Evolutionary conservation across 2,888 invertebrate genomes (phyloP).

Genomic region (Synanthedon myopaeformis): DNA sequence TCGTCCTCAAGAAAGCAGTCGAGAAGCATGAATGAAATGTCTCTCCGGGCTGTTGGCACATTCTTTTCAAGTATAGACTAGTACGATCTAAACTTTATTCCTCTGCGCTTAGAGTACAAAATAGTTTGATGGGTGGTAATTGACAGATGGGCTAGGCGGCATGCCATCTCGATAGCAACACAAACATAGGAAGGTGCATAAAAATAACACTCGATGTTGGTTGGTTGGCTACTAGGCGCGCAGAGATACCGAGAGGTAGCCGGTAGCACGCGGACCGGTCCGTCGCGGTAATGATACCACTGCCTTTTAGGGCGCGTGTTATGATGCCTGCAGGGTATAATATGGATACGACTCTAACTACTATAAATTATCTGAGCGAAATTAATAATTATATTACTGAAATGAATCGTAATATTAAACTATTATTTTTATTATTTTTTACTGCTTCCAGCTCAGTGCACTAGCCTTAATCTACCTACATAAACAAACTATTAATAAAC

Average conservation of each 20-base stretch:
- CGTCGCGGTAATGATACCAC: conserved; percentile 60
- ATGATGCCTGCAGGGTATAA: conserved; percentile 40
- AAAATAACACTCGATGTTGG: conserved; percentile 44
- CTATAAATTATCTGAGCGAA: background rate
- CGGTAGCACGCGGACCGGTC: conserved; percentile 29
- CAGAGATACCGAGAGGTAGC: conserved; percentile 42
- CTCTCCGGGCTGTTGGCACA: conserved; percentile 39
- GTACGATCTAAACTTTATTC: background rate
- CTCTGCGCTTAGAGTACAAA: conserved; percentile 6
- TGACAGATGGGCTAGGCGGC: conserved; percentile 25
- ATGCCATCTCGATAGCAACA: conserved; percentile 45
- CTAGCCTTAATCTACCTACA: too few relatives aligned
- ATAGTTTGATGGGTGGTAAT: conserved; percentile 8
- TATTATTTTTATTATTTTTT: too few relatives aligned
- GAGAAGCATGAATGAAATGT: conserved; percentile 53
- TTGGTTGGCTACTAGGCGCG: conserved; percentile 47
- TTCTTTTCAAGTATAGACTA: conserved; percentile 8
- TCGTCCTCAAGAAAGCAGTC: conserved; percentile 49
- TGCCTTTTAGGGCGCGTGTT: conserved; percentile 62
- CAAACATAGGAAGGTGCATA: conserved; percentile 48
- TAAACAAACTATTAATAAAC: too few relatives aligned
- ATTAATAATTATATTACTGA: background rate
- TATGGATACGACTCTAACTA: conserved; percentile 32
- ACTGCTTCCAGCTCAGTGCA: too few relatives aligned
- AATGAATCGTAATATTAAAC: too few relatives aligned